A percentile compares a stretch with the other conserved stretches of the same genome.
These are phyloP conservation scores for Acromyrmex echinatior DNA, from an alignment of 1,140 invertebrate species.

Conservation along the genomic window DNA sequence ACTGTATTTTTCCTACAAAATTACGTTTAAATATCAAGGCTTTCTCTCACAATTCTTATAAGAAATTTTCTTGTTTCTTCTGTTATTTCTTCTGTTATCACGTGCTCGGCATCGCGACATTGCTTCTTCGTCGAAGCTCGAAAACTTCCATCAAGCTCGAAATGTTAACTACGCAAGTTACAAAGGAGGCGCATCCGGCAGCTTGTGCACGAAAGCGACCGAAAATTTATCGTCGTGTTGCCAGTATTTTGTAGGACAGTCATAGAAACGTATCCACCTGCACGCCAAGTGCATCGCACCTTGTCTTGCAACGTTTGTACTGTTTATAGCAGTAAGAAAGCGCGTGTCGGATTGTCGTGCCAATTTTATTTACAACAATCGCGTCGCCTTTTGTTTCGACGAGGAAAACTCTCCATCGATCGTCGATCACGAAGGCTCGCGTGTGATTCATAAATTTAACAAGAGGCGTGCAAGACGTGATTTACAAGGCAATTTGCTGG, in stretches of 20 bases:
- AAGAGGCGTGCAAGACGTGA: conserved; percentile 54
- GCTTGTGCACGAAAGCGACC: conserved; percentile 58
- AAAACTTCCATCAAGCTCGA: conserved; percentile 24
- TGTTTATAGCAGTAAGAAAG: conserved; percentile 16
- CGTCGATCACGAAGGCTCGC: conserved; percentile 63
- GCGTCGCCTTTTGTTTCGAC: conserved; percentile 19
- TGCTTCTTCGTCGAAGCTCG: conserved; percentile 26
- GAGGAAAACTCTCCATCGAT: conserved; percentile 29
- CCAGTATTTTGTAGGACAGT: conserved; percentile 59
- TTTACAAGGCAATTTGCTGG: conserved; percentile 56
- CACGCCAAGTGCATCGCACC: conserved; percentile 60
- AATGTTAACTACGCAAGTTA: conserved; percentile 47
- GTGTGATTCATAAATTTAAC: conserved; percentile 59
- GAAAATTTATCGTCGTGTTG: conserved; percentile 58
- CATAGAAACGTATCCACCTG: conserved; percentile 56
- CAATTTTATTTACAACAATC: conserved; percentile 57
- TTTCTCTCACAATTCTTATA: background rate
- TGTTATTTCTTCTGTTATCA: conserved; percentile 39
- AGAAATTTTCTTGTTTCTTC: conserved; percentile 26
- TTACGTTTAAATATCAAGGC: background rate
- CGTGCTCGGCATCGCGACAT: conserved; percentile 4
- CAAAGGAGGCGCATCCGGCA: conserved; percentile 53
- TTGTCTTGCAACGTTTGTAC: background rate
- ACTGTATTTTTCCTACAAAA: background rate
- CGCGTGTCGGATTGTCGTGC: conserved; percentile 62